A percentile compares a stretch with the other conserved stretches of the same genome.
phyloP scores from a whole-genome alignment of 2,113 vertebrate species.

The Phasianus colchicus region DNA sequence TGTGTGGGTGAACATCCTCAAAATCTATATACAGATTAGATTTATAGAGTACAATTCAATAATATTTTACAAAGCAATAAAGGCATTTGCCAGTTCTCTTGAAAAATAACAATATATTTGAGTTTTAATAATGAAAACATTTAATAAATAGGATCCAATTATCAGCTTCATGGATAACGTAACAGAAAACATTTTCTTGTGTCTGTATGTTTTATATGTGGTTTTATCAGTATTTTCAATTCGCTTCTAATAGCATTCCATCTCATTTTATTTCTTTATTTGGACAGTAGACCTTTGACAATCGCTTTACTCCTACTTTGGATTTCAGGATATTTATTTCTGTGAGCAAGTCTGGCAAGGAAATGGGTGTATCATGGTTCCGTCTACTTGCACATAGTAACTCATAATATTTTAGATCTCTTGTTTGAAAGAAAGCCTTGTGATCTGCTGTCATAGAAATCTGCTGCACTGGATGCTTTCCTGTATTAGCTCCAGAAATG shows the following conservation, averaged over 20 bases:
- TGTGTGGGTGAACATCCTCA: slow-evolving; percentile 54
- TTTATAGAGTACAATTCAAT: slow-evolving; percentile 81
- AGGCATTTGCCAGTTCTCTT: slow-evolving; percentile 72
- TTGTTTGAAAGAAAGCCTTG: neutral
- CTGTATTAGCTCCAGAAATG: neutral
- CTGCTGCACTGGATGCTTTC: neutral
- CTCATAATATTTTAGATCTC: neutral
- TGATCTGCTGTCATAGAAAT: neutral
- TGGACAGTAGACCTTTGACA: neutral
- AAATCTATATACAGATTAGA: slow-evolving; percentile 78
- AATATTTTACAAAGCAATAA: slow-evolving; percentile 79
- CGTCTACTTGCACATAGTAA: neutral
- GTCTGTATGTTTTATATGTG: slow-evolving; percentile 41
- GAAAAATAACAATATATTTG: slow-evolving; percentile 79
- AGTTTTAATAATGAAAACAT: slow-evolving; percentile 77
- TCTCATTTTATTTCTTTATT: neutral
- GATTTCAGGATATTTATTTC: slow-evolving; percentile 15
- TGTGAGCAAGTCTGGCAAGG: neutral
- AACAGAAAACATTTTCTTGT: slow-evolving; percentile 61
- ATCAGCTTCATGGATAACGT: slow-evolving; percentile 61
- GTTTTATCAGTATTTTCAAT: slow-evolving; percentile 30
- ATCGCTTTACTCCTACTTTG: neutral
- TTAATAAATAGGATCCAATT: slow-evolving; percentile 77
- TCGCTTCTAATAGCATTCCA: slow-evolving; percentile 34
- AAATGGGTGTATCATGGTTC: neutral